Percentiles rank a stretch among this genome's conserved stretches.
phyloP scores from a whole-genome alignment of 2,797 vertebrate genomes.

The Xenops minutus region DNA sequence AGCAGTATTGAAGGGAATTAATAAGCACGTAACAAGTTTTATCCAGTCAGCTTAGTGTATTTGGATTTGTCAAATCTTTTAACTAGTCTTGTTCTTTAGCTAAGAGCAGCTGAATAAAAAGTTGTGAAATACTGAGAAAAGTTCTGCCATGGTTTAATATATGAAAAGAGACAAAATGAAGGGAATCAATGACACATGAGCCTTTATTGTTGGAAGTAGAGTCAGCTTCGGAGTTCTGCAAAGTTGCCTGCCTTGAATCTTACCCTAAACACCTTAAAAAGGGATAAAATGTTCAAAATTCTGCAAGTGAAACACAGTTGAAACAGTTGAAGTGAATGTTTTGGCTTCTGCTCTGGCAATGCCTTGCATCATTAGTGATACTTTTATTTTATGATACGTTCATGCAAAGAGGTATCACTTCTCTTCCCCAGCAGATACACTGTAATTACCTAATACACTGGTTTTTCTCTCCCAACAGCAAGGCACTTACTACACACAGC shows the following conservation, averaged over 20 bases:
- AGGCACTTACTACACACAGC: conserved; percentile 96
- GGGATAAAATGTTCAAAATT: not conserved
- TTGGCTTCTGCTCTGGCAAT: not conserved
- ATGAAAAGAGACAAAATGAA: not conserved
- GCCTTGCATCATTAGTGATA: not conserved
- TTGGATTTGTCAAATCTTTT: not conserved
- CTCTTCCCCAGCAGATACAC: not conserved
- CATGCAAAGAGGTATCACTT: not conserved
- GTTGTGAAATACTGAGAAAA: not conserved
- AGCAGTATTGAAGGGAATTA: not conserved
- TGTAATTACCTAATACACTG: not conserved
- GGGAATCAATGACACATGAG: not conserved
- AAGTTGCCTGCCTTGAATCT: not conserved
- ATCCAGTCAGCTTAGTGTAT: not conserved
- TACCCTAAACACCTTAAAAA: not conserved
- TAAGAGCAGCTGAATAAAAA: not conserved
- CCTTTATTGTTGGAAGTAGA: not conserved
- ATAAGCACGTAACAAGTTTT: not conserved
- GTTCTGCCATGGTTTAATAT: not conserved
- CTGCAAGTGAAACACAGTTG: not conserved
- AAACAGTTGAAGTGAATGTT: not conserved
- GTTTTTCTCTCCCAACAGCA: conserved; percentile 80
- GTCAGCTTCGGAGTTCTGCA: not conserved
- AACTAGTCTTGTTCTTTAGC: not conserved
- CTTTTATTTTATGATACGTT: not conserved